Evolutionary conservation across 2,113 vertebrate genomes (phyloP).

Genomic region (Caretta caretta): DNA sequence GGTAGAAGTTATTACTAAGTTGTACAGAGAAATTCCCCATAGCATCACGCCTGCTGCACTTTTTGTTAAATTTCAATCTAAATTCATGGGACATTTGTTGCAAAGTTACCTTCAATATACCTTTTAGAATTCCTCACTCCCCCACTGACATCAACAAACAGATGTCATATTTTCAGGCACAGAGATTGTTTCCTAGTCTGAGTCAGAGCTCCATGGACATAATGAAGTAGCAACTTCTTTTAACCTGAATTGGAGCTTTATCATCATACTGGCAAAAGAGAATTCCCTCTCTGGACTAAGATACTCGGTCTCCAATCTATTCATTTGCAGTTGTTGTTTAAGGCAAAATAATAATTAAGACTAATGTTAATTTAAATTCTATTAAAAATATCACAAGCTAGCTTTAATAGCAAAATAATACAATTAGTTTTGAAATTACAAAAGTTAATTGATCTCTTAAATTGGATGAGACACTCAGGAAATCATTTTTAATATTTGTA

Average conservation of each 20-base stretch:
- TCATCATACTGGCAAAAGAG: not conserved
- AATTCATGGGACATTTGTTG: not conserved
- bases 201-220: not conserved
- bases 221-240: not conserved
- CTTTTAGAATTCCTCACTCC: not conserved
- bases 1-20: not conserved
- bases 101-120: not conserved
- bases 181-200: not conserved
- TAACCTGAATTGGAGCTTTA: slow-evolving; percentile 15
- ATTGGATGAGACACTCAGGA: not conserved
- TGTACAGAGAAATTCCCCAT: not conserved
- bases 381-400: not conserved
- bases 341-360: not conserved
- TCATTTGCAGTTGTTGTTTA: not conserved
- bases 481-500: not conserved
- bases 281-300: not conserved
- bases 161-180: not conserved
- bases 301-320: not conserved
- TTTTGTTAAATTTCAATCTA: not conserved
- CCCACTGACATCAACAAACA: not conserved
- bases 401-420: not conserved
- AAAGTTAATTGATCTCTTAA: not conserved
- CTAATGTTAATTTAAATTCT: not conserved
- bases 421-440: not conserved
- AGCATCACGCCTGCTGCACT: not conserved